Base-by-base conservation (phyloP, 2,888 invertebrate species). In the Philonicus albiceps region DNA sequence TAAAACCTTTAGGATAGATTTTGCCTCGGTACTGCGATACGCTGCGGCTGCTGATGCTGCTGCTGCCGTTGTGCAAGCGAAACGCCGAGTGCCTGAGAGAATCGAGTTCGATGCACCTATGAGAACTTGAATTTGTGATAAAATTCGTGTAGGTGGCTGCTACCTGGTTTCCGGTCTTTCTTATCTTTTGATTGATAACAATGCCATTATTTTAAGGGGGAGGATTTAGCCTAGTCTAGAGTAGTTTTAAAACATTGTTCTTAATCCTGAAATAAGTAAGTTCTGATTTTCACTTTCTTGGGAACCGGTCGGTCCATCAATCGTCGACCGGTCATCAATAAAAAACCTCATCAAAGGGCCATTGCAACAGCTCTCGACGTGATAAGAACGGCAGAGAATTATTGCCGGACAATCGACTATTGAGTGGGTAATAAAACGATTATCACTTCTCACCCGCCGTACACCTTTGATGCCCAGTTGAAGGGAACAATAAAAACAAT, bases 91-190 rank as follows among this genome's bases (percentile, higher is more conserved):
- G 80, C 86, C 19, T 53, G 86, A 81, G 86, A 81, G 80, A 86
- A 86, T 74, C 64, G 80, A 72, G 81, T 83, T 87, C 84, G 76
- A 86, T 87, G 88, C 87, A 87, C 87, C 87, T 64, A 87, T 87
- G 88, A 87, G 88, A 87, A 88, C 87, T 88, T 74, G 34, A 81
- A 88, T 87, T 87, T 88, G 87, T 88, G 86, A 88, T 88, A 88
- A 87, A 84, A 88, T 88, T 87, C 76, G 87, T 86, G 87, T 73
- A 74, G 85, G 73, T 64, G 76, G 85, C 53, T 74, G 22, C 53
- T 81, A 81, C 81, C 55, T 81, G 53, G 55, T 81, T 81, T 81
- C 55, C 74, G 74, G 74, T 74, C 19, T 34, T 74, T 37, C 64
- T 64, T 64, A 64, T 64, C 64, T 27, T 43, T 22, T 64, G 64